Evolutionary conservation across 2,888 invertebrate genomes (phyloP).

Genomic region (Spilosoma lubricipeda): DNA sequence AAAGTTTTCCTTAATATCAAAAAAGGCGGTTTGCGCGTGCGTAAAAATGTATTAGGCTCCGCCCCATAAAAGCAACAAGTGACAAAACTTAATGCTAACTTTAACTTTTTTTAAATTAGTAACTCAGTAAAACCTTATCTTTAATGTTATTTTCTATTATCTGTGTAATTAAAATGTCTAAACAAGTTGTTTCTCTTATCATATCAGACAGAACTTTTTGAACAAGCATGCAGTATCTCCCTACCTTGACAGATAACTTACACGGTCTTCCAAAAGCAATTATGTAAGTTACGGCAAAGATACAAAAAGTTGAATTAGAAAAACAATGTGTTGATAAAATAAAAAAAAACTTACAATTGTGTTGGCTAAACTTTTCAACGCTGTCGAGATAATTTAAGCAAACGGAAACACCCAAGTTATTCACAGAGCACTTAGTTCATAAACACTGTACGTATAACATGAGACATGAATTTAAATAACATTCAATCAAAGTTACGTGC

Average conservation of each 20-base stretch:
- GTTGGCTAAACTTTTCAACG: conserved; percentile 41
- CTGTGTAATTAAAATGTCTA: conserved; percentile 31
- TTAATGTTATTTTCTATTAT: conserved; percentile 33
- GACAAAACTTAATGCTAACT: conserved; percentile 28
- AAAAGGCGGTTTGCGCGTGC: conserved; percentile 69
- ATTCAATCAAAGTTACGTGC: conserved; percentile 54
- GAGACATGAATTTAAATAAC: conserved; percentile 49
- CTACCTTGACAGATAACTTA: conserved; percentile 43
- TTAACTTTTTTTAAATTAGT: conserved; percentile 13
- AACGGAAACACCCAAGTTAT: conserved; percentile 63
- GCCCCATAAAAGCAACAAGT: conserved; percentile 76
- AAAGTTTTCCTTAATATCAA: conserved; percentile 31
- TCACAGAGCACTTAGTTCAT: conserved; percentile 75
- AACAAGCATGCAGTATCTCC: conserved; percentile 27
- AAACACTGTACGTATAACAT: conserved; percentile 61
- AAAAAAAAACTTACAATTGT: conserved; percentile 49
- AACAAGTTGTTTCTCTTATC: conserved; percentile 41
- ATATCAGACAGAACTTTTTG: conserved; percentile 37
- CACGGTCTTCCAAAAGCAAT: conserved; percentile 24
- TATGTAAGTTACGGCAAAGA: conserved; percentile 18
- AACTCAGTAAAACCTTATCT: conserved; percentile 27
- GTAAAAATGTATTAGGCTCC: conserved; percentile 65
- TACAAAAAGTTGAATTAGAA: conserved; percentile 27
- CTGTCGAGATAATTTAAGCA: conserved; percentile 52
- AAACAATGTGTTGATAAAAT: conserved; percentile 2